Conservation (phyloP, 1,140 invertebrate species). For the Megalopta genalis region DNA sequence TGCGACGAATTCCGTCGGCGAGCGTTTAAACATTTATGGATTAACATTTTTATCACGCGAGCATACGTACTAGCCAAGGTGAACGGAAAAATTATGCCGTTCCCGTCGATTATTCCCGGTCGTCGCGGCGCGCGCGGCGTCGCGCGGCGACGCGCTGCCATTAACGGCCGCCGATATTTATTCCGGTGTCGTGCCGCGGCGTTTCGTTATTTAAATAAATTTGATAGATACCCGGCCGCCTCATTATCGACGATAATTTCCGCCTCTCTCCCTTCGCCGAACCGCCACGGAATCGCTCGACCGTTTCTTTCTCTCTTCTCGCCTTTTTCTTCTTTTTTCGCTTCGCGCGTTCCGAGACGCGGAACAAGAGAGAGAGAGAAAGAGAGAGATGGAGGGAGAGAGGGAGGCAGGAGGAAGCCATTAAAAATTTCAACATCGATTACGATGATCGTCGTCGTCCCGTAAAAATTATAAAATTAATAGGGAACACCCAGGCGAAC, state of each 20-base stretch:
- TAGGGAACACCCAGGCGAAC: constrained; percentile 36
- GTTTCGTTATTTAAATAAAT: constrained; percentile 7
- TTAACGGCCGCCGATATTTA: not conserved
- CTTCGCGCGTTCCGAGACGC: too few relatives aligned
- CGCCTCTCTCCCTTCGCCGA: not conserved
- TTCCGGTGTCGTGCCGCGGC: not conserved
- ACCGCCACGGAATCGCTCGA: not conserved
- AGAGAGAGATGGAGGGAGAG: not conserved
- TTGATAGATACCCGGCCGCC: not conserved
- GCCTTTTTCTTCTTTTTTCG: too few relatives aligned
- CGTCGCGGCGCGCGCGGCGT: too few relatives aligned
- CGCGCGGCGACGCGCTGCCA: too few relatives aligned
- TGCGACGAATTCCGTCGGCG: constrained; percentile 31
- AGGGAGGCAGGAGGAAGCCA: constrained; percentile 1
- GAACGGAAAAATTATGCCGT: constrained; percentile 8
- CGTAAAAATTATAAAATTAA: constrained; percentile 35
- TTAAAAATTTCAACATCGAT: constrained; percentile 37
- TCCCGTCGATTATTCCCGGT: not conserved
- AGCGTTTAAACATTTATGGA: constrained; percentile 39
- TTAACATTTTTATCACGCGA: constrained; percentile 40
- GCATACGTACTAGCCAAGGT: not conserved
- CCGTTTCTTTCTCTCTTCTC: too few relatives aligned
- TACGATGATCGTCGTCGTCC: constrained; percentile 6
- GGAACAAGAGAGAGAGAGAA: not conserved
- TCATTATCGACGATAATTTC: not conserved